Base-by-base conservation (phyloP, 2,113 vertebrate genomes). In the Ardeotis arabs region DNA sequence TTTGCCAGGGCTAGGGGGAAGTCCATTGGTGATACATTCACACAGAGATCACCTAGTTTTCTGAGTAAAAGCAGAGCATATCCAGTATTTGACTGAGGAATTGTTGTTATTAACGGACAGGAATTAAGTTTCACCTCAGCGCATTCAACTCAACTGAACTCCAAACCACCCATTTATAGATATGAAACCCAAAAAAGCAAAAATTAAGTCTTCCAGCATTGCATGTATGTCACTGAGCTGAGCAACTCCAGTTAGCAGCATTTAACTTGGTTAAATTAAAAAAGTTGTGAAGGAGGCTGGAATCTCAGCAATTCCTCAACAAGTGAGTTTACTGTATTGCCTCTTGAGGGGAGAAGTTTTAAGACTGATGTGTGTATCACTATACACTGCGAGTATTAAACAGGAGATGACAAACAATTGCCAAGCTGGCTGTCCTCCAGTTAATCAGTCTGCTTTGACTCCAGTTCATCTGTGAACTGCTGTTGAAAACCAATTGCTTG, bases 401-500 rank as follows among this genome's bases (percentile, higher is more conserved):
- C 68, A 85, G 33, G 60, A 92, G 76, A 95, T 60, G 75, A 85
- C 72, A 90, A 73, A 94, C 78, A 89, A 47, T 69, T 80, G 89
- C 85, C 80, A 87, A 72, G 55, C 35, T 96, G 95, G 92, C 94
- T 73, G 47, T 91, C 87, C 86, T 96, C 94, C 93, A 94, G 82
- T 74, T 97, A 95, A 97, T 96, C 69, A 93, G 77, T 39, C 58
- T 69, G 60, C 76, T 84, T 92, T 78, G 85, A 85, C 78, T 92
- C 86, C 64, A 33, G 64, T 75, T 95, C 37, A 76, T 77, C 56
- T 66, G n/a, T 3, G 35, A 93, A 87, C 52, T 72, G 35, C 59
- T 49, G 84, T 60, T 93, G 89, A 96, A 97, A 97, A 93, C 90
- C 79, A 78, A 94, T 90, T 97, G 94, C 92, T 89, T 83, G 88